Base-by-base conservation (phyloP, 2,113 vertebrate genomes). In the Hypocryptadius cinnamomeus region DNA sequence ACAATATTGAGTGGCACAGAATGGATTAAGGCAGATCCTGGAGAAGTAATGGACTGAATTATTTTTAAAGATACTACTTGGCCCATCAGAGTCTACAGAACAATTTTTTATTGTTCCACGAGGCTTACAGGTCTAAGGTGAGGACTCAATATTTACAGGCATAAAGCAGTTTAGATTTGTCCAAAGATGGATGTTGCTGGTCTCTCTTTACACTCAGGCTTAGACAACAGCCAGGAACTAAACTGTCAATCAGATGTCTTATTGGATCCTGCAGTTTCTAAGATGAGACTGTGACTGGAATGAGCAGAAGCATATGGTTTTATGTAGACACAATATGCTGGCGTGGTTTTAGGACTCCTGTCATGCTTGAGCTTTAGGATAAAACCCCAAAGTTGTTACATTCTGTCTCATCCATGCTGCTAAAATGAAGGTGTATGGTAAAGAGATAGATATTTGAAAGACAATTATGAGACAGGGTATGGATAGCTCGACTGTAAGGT, bases 401-500 rank as follows among this genome's bases (percentile, higher is more conserved):
- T 33, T 71, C 44, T 72, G 11, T 48, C 39, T 45, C 24, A 3
- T 21, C 35, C 9, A 2, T 17, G 18, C 44, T 66, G 60, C 24
- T 85, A 85, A 77, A 66, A 84, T 23, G 15, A 63, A 60, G 12
- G 30, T 50, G n/a, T 78, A 71, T 31, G 17, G 16, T 74, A 63
- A 73, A 59, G 31, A 68, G 23, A 24, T 13, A 65, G 59, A 19
- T 48, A 74, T 39, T 64, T 76, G 51, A 68, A 92, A 86, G 44
- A 25, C 12, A 63, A 3, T 53, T 48, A 57, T 30, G 39, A 53
- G 17, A 65, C 3, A 82, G 31, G 16, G n/a, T 80, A 40, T 15
- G 3, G 25, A 25, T 35, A 60, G 39, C 15, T 65, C 0, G 0
- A 59, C 74, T 47, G 12, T 28, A 39, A 71, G 19, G 11, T 0